phyloP scores from a whole-genome alignment of 1,140 invertebrate genomes.

The Ruditapes philippinarum region DNA sequence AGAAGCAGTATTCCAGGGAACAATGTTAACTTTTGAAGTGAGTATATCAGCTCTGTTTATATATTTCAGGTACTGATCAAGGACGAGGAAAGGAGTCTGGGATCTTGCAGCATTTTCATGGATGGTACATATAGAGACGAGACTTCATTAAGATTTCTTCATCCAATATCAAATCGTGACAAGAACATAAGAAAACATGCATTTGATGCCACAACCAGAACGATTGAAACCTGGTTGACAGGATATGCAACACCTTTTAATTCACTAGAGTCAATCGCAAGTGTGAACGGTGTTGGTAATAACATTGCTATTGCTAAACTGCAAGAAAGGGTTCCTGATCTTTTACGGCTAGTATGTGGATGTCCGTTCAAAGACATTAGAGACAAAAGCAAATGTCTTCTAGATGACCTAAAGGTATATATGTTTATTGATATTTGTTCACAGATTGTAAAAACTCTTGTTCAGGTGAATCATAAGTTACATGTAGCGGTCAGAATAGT shows the following conservation, averaged over 20 bases:
- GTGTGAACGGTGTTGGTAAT: constrained; percentile 62
- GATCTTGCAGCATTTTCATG: constrained; percentile 8
- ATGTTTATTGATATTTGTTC: no score
- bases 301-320: constrained; percentile 64
- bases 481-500: no score
- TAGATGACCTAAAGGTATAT: constrained; percentile 81
- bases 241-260: constrained; percentile 80
- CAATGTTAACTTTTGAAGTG: no score
- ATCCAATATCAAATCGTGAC: constrained; percentile 76
- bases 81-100: neutral
- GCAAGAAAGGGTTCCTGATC: constrained; percentile 77
- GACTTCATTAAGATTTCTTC: constrained; percentile 78
- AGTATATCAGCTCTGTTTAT: no score
- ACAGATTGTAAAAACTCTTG: no score
- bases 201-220: constrained; percentile 70
- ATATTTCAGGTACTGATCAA: neutral
- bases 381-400: constrained; percentile 71
- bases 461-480: no score
- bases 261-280: neutral
- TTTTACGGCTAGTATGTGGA: constrained; percentile 75
- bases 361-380: constrained; percentile 83
- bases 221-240: constrained; percentile 79
- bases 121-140: constrained; percentile 68
- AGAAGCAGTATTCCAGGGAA: no score
- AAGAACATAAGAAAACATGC: constrained; percentile 71